Conservation (phyloP, 2,797 vertebrate genomes). For the Bovichtus diacanthus region DNA sequence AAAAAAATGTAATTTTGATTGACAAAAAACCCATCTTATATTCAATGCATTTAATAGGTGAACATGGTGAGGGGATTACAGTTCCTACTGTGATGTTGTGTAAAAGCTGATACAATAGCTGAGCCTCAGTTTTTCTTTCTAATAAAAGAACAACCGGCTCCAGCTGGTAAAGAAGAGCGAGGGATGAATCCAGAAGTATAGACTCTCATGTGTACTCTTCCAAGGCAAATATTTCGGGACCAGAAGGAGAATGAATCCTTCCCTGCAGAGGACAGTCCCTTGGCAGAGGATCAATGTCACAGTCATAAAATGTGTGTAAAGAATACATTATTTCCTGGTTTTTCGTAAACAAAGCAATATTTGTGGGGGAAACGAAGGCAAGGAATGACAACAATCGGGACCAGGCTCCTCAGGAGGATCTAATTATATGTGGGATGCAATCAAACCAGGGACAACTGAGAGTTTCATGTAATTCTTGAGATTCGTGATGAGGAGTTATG, state of each 20-base stretch:
- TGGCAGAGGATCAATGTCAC: slow-evolving; percentile 45
- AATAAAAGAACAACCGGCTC: background rate
- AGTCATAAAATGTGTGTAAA: background rate
- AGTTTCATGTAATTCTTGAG: background rate
- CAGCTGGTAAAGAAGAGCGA: background rate
- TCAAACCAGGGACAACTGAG: background rate
- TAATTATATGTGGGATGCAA: background rate
- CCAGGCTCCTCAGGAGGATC: background rate
- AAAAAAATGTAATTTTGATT: background rate
- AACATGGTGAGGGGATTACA: background rate
- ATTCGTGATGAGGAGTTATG: background rate
- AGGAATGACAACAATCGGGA: background rate
- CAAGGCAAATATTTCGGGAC: slow-evolving; percentile 8
- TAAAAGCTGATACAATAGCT: background rate
- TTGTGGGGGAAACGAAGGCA: background rate
- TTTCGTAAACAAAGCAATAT: slow-evolving; percentile 16
- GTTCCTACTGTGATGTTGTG: background rate
- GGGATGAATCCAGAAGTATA: background rate
- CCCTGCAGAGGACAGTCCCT: background rate
- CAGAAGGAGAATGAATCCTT: slow-evolving; percentile 12
- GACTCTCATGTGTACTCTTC: background rate
- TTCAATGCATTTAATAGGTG: too few species aligned
- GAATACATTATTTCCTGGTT: slow-evolving; percentile 27
- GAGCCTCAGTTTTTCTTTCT: background rate
- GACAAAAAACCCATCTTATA: too few species aligned